Percentiles rank a stretch among this genome's conserved stretches.
phyloP scores from a whole-genome alignment of 2,797 vertebrate species.

The Parauchenoglanis ngamensis region DNA sequence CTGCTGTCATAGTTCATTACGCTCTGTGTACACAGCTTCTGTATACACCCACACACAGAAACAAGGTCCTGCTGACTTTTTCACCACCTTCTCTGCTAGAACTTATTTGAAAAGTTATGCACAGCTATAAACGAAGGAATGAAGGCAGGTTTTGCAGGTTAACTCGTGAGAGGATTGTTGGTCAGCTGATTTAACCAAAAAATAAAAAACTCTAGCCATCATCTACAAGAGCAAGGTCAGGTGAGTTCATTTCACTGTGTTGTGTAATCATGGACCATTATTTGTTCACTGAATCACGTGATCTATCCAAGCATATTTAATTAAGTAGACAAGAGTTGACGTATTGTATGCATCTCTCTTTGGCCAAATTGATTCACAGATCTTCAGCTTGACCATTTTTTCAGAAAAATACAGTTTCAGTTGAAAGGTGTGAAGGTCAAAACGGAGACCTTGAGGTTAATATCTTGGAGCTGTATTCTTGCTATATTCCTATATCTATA shows the following conservation, averaged over 20 bases:
- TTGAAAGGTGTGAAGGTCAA: slow-evolving; percentile 10
- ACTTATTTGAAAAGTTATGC: slow-evolving; percentile 8
- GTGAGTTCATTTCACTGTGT: neutral
- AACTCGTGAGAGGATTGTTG: neutral
- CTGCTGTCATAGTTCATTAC: slow-evolving; percentile 54
- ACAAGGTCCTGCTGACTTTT: slow-evolving; percentile 37
- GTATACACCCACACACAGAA: slow-evolving; percentile 23
- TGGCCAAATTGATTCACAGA: neutral
- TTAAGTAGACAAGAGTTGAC: neutral
- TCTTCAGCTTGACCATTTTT: slow-evolving; percentile 24
- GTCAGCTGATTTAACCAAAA: neutral
- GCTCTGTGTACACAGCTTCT: slow-evolving; percentile 22
- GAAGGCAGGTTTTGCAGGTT: neutral
- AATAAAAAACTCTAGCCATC: neutral
- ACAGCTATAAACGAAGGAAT: neutral
- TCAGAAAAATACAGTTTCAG: slow-evolving; percentile 28
- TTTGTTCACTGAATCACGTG: neutral
- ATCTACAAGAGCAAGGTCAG: neutral
- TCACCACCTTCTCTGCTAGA: slow-evolving; percentile 16
- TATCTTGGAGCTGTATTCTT: slow-evolving; percentile 4
- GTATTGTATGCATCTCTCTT: slow-evolving; percentile 5
- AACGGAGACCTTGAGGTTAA: slow-evolving; percentile 45
- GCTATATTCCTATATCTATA: neutral
- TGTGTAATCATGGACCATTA: neutral
- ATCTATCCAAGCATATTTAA: slow-evolving; percentile 1